Percentiles rank a stretch among this genome's conserved stretches.
Evolutionary conservation across 2,797 vertebrate genomes (phyloP).

Genomic region (Dendrocincla tyrannina): DNA sequence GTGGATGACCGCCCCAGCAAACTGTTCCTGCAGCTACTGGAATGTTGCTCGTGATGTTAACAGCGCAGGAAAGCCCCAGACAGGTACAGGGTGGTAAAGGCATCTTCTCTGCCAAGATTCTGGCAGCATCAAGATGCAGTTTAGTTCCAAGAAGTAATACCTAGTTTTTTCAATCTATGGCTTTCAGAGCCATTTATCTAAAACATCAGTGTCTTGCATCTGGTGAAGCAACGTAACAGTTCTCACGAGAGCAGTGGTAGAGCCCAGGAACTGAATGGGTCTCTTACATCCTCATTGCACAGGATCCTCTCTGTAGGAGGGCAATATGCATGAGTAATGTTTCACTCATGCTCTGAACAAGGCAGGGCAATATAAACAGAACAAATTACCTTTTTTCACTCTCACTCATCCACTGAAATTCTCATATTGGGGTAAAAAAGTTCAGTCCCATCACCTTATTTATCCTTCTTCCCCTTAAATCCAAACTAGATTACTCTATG

Average conservation of each 20-base stretch:
- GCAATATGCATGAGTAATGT: neutral
- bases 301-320: neutral
- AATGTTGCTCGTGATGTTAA: neutral
- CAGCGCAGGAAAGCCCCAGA: neutral
- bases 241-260: neutral
- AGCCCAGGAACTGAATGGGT: neutral
- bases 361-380: neutral
- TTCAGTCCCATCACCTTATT: neutral
- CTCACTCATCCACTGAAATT: neutral
- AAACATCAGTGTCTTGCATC: neutral
- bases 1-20: neutral
- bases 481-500: neutral
- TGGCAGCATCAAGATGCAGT: neutral
- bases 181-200: neutral
- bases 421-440: neutral
- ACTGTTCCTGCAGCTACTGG: constrained; percentile 26
- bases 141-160: neutral
- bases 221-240: neutral
- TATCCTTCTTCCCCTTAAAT: neutral
- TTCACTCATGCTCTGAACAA: neutral
- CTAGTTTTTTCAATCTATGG: neutral
- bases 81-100: neutral
- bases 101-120: neutral
- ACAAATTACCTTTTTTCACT: neutral
- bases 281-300: neutral